These are phyloP conservation scores for Orycteropus afer DNA, from an alignment of 2,113 vertebrate species.

Conservation along the genomic window DNA sequence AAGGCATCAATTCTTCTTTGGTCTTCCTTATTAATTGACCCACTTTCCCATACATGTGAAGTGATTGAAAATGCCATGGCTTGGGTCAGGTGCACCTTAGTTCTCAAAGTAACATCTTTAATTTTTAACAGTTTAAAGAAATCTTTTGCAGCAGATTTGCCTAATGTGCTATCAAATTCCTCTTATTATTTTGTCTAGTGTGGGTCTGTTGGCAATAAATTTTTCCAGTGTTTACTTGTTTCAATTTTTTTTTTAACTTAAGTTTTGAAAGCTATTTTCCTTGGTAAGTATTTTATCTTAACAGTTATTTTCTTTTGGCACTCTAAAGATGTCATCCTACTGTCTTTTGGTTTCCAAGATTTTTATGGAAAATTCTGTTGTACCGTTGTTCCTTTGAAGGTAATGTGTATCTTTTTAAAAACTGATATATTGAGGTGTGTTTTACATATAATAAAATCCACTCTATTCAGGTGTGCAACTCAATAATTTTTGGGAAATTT, in stretches of 20 bases:
- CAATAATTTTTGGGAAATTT: too few species aligned
- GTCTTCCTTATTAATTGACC: too few species aligned
- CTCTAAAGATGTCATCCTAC: neutral
- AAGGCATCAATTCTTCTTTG: too few species aligned
- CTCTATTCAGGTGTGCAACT: too few species aligned
- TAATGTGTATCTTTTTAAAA: neutral
- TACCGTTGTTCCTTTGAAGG: neutral
- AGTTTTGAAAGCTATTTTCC: neutral
- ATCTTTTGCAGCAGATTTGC: too few species aligned
- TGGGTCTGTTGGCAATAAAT: neutral
- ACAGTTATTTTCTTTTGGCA: neutral
- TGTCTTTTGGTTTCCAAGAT: neutral
- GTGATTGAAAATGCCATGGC: too few species aligned
- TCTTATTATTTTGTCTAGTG: neutral
- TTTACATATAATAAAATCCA: too few species aligned
- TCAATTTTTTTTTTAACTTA: neutral
- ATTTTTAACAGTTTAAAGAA: too few species aligned
- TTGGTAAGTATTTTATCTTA: neutral
- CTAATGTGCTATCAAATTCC: fast-evolving
- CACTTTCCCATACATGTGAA: too few species aligned
- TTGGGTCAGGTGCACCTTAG: too few species aligned
- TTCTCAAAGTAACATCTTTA: too few species aligned
- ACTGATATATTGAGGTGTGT: neutral
- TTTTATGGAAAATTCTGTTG: neutral
- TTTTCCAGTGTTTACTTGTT: neutral